Percentiles rank a stretch among this genome's conserved stretches.
These are phyloP conservation scores for Ferdinandea cuprea DNA, from an alignment of 2,888 invertebrate species.

Conservation along the genomic window DNA sequence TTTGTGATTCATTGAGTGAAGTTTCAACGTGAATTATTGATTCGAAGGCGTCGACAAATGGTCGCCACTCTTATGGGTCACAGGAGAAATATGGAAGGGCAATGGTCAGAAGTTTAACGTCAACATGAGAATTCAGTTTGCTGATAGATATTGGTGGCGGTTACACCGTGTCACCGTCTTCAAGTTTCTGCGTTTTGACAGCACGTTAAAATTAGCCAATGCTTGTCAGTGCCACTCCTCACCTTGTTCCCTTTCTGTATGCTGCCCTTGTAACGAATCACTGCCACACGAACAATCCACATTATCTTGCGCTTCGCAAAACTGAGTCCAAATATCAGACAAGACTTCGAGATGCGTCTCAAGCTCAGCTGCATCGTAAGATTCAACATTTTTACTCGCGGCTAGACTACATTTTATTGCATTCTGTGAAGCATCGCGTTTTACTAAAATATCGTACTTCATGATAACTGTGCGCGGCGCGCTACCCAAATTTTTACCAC, in stretches of 20 bases:
- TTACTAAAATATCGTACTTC: not conserved
- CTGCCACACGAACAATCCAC: conserved; percentile 41
- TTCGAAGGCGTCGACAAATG: not conserved
- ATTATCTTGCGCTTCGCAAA: conserved; percentile 18
- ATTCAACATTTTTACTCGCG: conserved; percentile 16
- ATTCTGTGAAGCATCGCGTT: conserved; percentile 10
- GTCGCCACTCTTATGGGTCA: conserved; percentile 24
- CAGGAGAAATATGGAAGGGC: conserved; percentile 48
- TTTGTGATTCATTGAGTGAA: conserved; percentile 1
- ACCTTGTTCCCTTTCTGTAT: conserved; percentile 51
- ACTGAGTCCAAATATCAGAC: conserved; percentile 5
- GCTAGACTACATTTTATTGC: conserved; percentile 9
- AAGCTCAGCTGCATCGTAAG: conserved; percentile 11
- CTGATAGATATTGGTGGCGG: not conserved
- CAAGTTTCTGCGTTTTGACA: not conserved
- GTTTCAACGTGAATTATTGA: conserved; percentile 2
- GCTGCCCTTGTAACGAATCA: conserved; percentile 12
- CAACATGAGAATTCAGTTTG: conserved; percentile 1
- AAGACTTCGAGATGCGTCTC: conserved; percentile 1
- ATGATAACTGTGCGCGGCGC: not conserved
- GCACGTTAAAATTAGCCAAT: conserved; percentile 9
- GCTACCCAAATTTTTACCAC: too few relatives aligned
- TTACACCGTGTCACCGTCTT: not conserved
- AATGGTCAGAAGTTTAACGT: conserved; percentile 10
- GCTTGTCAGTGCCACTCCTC: conserved; percentile 43